Base-by-base conservation (phyloP, 1,140 invertebrate species). In the Xylocopa sonorina region DNA sequence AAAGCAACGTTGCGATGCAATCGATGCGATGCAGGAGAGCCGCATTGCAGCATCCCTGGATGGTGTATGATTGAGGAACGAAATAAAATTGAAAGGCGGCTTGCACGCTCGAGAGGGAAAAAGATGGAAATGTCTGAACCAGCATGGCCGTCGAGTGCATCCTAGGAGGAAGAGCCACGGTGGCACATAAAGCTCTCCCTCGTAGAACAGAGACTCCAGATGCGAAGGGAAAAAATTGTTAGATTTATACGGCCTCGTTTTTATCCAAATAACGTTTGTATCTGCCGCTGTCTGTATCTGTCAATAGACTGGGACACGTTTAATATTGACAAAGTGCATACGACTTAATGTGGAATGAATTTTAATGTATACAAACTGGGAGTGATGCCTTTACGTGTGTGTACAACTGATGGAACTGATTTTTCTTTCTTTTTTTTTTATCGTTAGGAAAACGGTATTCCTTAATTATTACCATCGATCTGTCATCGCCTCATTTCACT, bases 51-150 rank as follows among this genome's bases (percentile, higher is more conserved):
- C 60, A 62, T 68, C 72, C 55, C 43, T 51, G 58, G 51, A 48
- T 63, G 58, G 67, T 32, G 58, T 78, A 78, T 78, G 75, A 81
- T 81, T 43, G 77, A 74, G 48, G 55, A 79, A 82, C 69, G 76
- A 82, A 82, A 82, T 82, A 79, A 79, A 82, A 82, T 82, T 82
- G 80, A 82, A 78, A 82, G 80, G 43, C 34, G 53, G 34, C 50
- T 63, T 34, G 62, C 62, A 38, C 27, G n/a, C 50, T 2, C 24
- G 53, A 14, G 62, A 67, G 51, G 9, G 80, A 79, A 64, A 79
- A 71, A 82, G 80, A 82, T 73, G 68, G 69, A 71, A 82, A 82
- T 79, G 77, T 82, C 80, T 82, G 80, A 73, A 50, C n/a, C 69
- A 73, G 32, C 50, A 82, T 79, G 67, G 75, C 43, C 43, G 76